A percentile compares a stretch with the other conserved stretches of the same genome.
Evolutionary conservation across 2,113 vertebrate genomes (phyloP).

Genomic region (Bujurquina vittata): DNA sequence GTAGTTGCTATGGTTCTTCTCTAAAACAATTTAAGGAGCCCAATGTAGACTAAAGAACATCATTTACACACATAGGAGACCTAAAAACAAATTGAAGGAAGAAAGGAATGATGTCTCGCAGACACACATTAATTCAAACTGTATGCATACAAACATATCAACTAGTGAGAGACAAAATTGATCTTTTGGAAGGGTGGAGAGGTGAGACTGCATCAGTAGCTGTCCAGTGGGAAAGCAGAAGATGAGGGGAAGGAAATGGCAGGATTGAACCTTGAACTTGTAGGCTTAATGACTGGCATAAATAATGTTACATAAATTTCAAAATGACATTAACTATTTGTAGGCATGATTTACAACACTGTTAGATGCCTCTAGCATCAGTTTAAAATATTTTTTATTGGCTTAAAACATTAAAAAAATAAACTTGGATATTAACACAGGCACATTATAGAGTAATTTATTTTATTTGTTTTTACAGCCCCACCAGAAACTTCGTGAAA

Average conservation of each 20-base stretch:
- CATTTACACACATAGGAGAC: background rate
- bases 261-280: conserved; percentile 18
- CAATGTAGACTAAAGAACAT: background rate
- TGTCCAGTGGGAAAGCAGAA: background rate
- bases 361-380: background rate
- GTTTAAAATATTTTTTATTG: background rate
- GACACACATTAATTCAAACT: background rate
- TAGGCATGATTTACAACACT: background rate
- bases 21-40: background rate
- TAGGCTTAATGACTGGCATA: conserved; percentile 37
- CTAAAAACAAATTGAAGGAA: background rate
- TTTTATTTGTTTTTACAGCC: too few relatives aligned
- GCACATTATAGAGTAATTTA: too few relatives aligned
- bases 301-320: conserved; percentile 28
- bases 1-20: conserved; percentile 9
- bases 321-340: conserved; percentile 21
- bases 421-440: background rate
- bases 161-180: conserved; percentile 1
- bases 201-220: conserved; percentile 21
- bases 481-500: too few relatives aligned
- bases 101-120: background rate
- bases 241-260: conserved; percentile 18
- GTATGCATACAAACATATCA: background rate
- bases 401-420: background rate
- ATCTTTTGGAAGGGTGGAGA: conserved; percentile 8